Conservation (phyloP, 2,113 vertebrate genomes). For the Amazona guildingii region DNA sequence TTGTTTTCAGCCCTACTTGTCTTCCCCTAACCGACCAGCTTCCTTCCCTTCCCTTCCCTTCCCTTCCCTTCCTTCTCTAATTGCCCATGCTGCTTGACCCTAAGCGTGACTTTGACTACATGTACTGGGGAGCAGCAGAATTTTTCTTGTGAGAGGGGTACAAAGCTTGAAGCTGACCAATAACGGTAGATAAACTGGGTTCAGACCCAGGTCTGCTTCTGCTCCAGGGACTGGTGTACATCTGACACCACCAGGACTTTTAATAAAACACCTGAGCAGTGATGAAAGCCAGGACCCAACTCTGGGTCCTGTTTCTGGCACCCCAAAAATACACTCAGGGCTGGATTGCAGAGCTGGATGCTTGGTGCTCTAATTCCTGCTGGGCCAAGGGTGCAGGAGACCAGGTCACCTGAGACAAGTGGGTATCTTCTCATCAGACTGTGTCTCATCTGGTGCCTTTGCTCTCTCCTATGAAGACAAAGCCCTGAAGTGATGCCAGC, state of each 20-base stretch:
- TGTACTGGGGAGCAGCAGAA: background rate
- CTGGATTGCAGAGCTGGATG: background rate
- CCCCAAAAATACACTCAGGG: background rate
- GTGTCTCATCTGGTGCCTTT: background rate
- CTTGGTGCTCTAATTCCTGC: background rate
- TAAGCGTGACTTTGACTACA: background rate
- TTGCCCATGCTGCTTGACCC: background rate
- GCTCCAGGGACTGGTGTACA: background rate
- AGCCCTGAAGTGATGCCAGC: background rate
- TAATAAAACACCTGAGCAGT: background rate
- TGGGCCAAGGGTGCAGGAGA: background rate
- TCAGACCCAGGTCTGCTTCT: background rate
- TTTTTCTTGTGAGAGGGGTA: background rate
- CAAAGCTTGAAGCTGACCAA: background rate
- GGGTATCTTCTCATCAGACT: background rate
- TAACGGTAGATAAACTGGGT: background rate
- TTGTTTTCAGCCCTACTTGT: background rate
- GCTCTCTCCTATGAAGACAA: background rate
- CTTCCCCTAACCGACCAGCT: background rate
- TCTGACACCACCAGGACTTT: background rate
- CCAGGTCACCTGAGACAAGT: fast-evolving
- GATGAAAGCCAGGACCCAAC: background rate
- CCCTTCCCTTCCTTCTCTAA: background rate
- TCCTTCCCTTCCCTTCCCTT: background rate
- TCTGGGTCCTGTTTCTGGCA: background rate